Evolutionary conservation across 2,797 vertebrate genomes (phyloP), one percentile per base, ranked within the genome.

Genomic region (Parauchenoglanis ngamensis): DNA sequence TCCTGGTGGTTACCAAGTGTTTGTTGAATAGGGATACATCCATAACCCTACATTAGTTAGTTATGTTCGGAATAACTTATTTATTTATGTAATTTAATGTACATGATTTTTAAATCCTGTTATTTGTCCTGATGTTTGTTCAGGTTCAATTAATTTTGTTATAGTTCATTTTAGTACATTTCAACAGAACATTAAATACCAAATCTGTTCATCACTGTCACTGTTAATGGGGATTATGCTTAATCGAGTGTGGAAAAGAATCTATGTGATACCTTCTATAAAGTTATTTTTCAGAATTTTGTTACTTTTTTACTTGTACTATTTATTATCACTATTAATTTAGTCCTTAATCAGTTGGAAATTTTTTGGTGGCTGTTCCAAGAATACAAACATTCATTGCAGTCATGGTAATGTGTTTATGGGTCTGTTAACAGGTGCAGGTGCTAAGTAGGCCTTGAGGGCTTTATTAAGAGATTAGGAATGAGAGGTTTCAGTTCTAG

Each of bases 361-460:
- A 61, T 46, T 46, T 63, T 28, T 23, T n/a, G 13, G 59, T 46
- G 59, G 13, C 59, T 46, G 59, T 81, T 81, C 59, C 59, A 49
- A n/a, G 79, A 65, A 61, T 49, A 76, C 44, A 23, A 54, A 56
- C 25, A 56, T 56, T 78, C 15, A 78, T 2, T 79, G 76, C 2
- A 61, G 13, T 46, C 25, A 46, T 46, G 59, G 13, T 15, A 57
- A 12, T 78, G 31, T 44, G 6, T 81, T 81, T 65, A 81, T 81
- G 40, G 13, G 40, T 63, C 40, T 81, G 40, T 65, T 81, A 49
- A 81, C 79, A 81, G 25, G 35, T 65, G 7, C 25, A 81, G 59
- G 59, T 81, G 59, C 40, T 65, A 81, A 61, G 12, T 15, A 81
- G 57, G 23, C 56, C 78, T 49, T n/a, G 25, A 5, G 79, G 79